These are phyloP conservation scores for Hycleus phaleratus DNA, from an alignment of 1,140 invertebrate species.

Conservation along the genomic window DNA sequence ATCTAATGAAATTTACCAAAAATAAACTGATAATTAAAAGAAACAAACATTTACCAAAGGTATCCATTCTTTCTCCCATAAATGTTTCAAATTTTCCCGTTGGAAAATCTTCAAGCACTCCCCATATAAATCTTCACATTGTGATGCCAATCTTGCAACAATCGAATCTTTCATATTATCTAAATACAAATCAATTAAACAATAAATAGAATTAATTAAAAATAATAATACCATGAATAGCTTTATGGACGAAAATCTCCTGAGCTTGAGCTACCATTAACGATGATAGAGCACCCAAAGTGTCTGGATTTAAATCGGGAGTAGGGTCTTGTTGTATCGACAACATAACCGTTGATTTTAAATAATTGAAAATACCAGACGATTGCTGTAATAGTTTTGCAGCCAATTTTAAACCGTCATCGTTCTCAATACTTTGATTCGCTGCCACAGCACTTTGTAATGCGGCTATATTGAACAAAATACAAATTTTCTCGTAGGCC, in stretches of 20 bases:
- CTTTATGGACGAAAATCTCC: conserved; percentile 94
- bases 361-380: conserved; percentile 81
- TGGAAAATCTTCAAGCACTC: conserved; percentile 85
- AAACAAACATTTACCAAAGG: conserved; percentile 47
- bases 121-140: conserved; percentile 88
- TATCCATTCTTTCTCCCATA: conserved; percentile 90
- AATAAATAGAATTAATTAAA: background rate
- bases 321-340: conserved; percentile 91
- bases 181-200: conserved; percentile 33
- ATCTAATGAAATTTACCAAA: conserved; percentile 44
- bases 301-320: conserved; percentile 89
- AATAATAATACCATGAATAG: conserved; percentile 63
- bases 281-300: conserved; percentile 71
- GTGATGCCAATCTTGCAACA: conserved; percentile 85
- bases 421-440: conserved; percentile 75
- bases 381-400: conserved; percentile 90
- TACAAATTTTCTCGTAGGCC: conserved; percentile 88
- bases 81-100: conserved; percentile 69
- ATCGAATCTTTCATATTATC: conserved; percentile 92
- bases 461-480: conserved; percentile 96
- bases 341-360: conserved; percentile 79
- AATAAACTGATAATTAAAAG: background rate
- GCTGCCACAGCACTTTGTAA: conserved; percentile 85
- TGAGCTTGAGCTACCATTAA: conserved; percentile 97
- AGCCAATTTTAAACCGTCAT: conserved; percentile 89